Conservation (phyloP, 2,113 vertebrate species). For the Pristiophorus japonicus region DNA sequence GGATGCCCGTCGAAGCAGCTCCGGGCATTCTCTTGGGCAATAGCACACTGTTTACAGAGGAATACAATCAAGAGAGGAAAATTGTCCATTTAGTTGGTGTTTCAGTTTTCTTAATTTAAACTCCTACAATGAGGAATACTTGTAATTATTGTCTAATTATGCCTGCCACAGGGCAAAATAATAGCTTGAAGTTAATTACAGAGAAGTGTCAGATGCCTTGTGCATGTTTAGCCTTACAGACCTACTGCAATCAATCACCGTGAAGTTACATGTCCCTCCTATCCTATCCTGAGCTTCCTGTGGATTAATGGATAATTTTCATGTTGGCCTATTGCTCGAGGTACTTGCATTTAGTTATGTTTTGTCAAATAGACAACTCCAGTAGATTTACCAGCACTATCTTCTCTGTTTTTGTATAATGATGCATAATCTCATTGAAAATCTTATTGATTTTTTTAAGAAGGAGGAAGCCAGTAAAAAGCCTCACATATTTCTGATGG, state of each 20-base stretch:
- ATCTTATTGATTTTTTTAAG: neutral
- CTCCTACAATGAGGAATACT: conserved; percentile 1
- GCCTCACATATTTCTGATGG: neutral
- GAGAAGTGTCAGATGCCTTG: conserved; percentile 2
- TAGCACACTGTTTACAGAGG: neutral
- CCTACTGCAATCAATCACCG: neutral
- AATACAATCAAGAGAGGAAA: neutral
- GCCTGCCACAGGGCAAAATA: neutral
- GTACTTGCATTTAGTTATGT: neutral
- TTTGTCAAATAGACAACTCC: neutral
- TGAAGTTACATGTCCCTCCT: neutral
- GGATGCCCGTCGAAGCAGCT: neutral
- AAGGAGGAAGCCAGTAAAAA: neutral
- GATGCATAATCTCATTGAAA: too few relatives aligned
- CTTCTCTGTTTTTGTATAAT: neutral
- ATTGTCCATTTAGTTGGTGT: neutral
- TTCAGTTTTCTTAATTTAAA: conserved; percentile 26
- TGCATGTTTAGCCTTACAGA: neutral
- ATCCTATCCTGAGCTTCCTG: neutral
- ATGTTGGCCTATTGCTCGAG: neutral
- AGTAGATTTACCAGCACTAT: neutral
- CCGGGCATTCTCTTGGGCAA: neutral
- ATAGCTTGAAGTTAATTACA: conserved; percentile 33
- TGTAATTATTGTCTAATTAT: neutral
- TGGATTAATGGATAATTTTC: neutral